phyloP scores from a whole-genome alignment of 2,113 vertebrate genomes.

The Callithrix jacchus region DNA sequence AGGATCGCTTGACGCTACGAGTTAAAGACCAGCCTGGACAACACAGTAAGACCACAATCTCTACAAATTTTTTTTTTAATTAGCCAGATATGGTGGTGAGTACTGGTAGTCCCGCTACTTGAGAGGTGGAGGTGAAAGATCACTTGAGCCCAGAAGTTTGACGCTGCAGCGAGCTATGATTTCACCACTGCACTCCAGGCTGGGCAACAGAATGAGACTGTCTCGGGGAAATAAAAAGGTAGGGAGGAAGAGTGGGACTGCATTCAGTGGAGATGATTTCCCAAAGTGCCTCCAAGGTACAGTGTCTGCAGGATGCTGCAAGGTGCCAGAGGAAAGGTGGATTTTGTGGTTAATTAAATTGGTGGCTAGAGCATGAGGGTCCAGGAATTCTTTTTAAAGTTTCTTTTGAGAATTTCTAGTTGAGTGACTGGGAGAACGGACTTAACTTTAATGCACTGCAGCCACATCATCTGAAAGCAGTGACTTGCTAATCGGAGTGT shows the following conservation, averaged over 20 bases:
- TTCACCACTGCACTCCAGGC: not conserved
- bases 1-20: not conserved
- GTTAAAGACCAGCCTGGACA: not conserved
- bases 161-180: not conserved
- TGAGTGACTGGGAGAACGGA: not conserved
- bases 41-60: too few species aligned
- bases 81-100: not conserved
- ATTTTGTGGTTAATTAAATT: not conserved
- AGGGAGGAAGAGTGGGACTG: not conserved
- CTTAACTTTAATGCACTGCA: not conserved
- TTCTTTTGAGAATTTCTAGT: not conserved
- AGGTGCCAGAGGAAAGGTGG: not conserved
- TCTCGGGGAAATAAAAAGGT: accelerated
- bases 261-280: not conserved
- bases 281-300: not conserved
- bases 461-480: not conserved
- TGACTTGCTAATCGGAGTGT: not conserved
- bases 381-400: not conserved
- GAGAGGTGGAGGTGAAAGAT: not conserved
- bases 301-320: not conserved
- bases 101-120: not conserved
- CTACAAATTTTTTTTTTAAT: not conserved
- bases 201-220: not conserved
- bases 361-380: not conserved
- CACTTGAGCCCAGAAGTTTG: not conserved